phyloP scores from a whole-genome alignment of 2,797 vertebrate genomes.

The Rousettus madagascariensis region DNA sequence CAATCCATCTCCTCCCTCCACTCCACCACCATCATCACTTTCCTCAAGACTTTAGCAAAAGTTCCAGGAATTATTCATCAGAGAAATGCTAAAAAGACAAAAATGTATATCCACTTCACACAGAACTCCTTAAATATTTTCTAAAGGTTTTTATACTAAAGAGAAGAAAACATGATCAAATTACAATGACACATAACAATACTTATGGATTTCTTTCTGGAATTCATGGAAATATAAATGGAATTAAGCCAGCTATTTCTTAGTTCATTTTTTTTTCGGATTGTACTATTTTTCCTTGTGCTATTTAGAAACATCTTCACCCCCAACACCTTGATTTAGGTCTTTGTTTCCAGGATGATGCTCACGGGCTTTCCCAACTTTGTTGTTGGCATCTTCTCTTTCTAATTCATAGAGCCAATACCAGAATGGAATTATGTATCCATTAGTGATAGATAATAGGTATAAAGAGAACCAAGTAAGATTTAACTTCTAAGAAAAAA shows the following conservation, averaged over 20 bases:
- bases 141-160: background rate
- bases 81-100: background rate
- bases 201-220: background rate
- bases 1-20: background rate
- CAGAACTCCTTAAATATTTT: conserved; percentile 5
- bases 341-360: background rate
- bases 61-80: background rate
- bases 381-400: background rate
- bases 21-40: background rate
- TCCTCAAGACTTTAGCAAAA: background rate
- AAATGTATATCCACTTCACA: background rate
- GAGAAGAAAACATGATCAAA: background rate
- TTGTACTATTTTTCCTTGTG: background rate
- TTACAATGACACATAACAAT: background rate
- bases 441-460: background rate
- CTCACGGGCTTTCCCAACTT: background rate
- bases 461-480: background rate
- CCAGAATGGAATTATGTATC: background rate
- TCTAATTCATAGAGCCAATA: background rate
- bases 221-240: background rate
- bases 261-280: background rate
- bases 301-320: background rate
- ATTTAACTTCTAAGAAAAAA: background rate
- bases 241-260: background rate
- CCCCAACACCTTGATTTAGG: background rate